phyloP scores from a whole-genome alignment of 1,140 invertebrate genomes.

The Chelonus insularis region DNA sequence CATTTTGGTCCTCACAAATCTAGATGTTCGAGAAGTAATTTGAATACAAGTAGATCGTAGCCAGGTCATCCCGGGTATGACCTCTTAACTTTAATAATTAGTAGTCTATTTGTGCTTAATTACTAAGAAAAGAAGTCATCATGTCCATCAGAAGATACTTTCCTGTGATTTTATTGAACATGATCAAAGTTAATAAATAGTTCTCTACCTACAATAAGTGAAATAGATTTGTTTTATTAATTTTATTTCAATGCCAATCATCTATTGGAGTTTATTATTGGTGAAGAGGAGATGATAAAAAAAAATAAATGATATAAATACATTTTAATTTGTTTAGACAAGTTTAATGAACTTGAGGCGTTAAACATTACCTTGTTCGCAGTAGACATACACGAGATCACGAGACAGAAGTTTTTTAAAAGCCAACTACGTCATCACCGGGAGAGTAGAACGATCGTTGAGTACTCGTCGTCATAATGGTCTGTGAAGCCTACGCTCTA shows the following conservation, averaged over 20 bases:
- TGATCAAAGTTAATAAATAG: too few relatives aligned
- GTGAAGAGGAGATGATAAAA: too few relatives aligned
- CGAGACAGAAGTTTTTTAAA: not conserved
- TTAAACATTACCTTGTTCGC: not conserved
- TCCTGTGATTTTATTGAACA: too few relatives aligned
- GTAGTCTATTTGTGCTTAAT: too few relatives aligned
- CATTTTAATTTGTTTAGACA: not conserved
- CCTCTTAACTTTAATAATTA: not conserved
- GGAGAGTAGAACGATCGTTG: constrained; percentile 34
- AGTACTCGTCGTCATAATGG: constrained; percentile 35
- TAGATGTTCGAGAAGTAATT: not conserved
- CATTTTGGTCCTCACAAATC: not conserved
- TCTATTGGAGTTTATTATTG: too few relatives aligned
- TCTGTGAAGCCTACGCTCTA: constrained; percentile 51
- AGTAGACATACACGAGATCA: not conserved
- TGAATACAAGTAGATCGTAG: constrained; percentile 5
- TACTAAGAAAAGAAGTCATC: too few relatives aligned
- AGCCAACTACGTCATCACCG: not conserved
- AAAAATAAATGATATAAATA: too few relatives aligned
- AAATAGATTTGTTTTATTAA: too few relatives aligned
- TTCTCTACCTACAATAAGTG: too few relatives aligned
- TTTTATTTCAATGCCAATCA: too few relatives aligned
- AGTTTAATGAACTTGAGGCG: not conserved
- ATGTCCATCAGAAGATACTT: too few relatives aligned
- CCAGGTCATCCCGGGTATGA: constrained; percentile 13